Base-by-base conservation (phyloP, 2,888 invertebrate genomes). In the Barypeithes pellucidus region DNA sequence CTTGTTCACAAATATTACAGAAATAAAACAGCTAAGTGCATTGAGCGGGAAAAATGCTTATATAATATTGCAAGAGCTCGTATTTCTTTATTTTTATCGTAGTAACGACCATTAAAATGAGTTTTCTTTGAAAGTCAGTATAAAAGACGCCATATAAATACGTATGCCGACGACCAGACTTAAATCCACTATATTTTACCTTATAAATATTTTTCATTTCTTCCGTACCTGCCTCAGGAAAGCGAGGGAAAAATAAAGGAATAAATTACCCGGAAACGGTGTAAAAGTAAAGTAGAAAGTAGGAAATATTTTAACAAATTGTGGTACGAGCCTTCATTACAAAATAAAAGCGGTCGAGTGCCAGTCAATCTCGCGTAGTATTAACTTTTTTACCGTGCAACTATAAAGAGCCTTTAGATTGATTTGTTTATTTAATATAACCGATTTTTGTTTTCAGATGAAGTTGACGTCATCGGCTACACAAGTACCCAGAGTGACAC, bases 381-480 rank as follows among this genome's bases (percentile, higher is more conserved):
- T 3, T 24, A 3, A 5, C 24, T 24, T 24, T n/a, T 24, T 2
- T 24, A 24, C 24, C 3, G 5, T 24, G 29, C 8, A 29, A 9
- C 29, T 4, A 24, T 2, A 24, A 24, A 24, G 24, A 24, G 24
- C n/a, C 24, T 24, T 24, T 24, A 24, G 24, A 5, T 24, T 24
- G 24, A 24, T 24, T 24, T 24, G 24, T 24, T 24, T 14, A 43
- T 14, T 43, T 3, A 43, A 14, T 3, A 43, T 4, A 14, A 14
- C 9, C 9, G n/a, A n/a, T n/a, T 16, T 18, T 18, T 16, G 43
- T 70, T 75, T 74, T 12, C 90, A 94, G 94, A 94, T 88, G 94
- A 94, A 86, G 93, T 94, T 82, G 95, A 95, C 87, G 94, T 95
- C 83, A 92, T 94, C 82, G 94, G 95, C 71, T 94, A 94, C 88